A percentile compares a stretch with the other conserved stretches of the same genome.
Conservation (phyloP, 2,888 invertebrate genomes). For the Watsonalla binaria region DNA sequence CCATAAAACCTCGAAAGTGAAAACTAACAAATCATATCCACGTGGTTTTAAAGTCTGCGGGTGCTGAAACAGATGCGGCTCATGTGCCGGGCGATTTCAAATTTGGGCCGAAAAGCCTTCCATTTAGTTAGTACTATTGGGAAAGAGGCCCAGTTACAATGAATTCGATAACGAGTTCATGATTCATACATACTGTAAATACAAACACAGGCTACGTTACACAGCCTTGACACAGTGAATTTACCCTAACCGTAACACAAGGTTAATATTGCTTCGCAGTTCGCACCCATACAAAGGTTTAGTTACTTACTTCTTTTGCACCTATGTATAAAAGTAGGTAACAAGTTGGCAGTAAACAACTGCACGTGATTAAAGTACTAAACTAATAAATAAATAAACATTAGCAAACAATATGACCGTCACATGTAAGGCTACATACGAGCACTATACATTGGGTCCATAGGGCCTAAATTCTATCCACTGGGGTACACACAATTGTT, state of each 20-base stretch:
- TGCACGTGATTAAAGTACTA: constrained; percentile 30
- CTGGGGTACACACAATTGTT: constrained; percentile 34
- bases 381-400: constrained; percentile 24
- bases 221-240: constrained; percentile 44
- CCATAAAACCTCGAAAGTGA: too few species aligned
- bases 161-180: not conserved
- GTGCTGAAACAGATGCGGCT: too few species aligned
- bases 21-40: too few species aligned
- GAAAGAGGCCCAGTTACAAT: not conserved
- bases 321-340: constrained; percentile 5
- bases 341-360: not conserved
- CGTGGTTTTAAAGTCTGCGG: too few species aligned
- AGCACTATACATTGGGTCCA: constrained; percentile 5
- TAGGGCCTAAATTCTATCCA: constrained; percentile 14
- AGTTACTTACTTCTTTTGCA: constrained; percentile 15
- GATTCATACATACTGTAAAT: constrained; percentile 4
- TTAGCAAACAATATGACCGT: constrained; percentile 40
- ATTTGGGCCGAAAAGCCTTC: not conserved
- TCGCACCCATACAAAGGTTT: constrained; percentile 8
- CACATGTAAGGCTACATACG: constrained; percentile 18
- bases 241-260: constrained; percentile 33
- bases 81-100: too few species aligned
- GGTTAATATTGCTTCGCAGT: constrained; percentile 19
- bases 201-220: not conserved
- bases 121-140: not conserved